Percentiles rank a stretch among this genome's conserved stretches.
These are phyloP conservation scores for Sarcophaga rosellei DNA, from an alignment of 2,888 invertebrate species.

Conservation along the genomic window DNA sequence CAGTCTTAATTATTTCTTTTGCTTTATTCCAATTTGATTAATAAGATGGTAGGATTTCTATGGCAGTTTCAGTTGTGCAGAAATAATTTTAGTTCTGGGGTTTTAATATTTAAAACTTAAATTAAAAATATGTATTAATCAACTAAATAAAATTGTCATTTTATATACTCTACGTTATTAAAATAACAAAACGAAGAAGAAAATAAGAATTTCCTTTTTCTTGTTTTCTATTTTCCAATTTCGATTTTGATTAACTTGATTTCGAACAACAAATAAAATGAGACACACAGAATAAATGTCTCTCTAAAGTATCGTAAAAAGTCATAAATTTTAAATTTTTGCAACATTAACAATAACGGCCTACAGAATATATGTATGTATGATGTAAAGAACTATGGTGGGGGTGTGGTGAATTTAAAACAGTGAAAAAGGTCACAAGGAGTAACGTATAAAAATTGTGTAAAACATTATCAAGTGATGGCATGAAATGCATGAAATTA, in stretches of 20 bases:
- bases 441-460: not conserved
- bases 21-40: no score
- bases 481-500: conserved; percentile 66
- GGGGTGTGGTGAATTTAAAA: not conserved
- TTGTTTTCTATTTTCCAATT: not conserved
- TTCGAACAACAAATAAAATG: not conserved
- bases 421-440: not conserved
- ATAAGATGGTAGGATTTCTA: no score
- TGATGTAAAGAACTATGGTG: no score
- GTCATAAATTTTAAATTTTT: conserved; percentile 61
- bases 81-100: not conserved
- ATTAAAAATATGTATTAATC: not conserved
- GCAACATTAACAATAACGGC: conserved; percentile 28
- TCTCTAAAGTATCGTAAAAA: conserved; percentile 43
- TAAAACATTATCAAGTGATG: conserved; percentile 53
- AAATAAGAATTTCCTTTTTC: no score
- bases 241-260: conserved; percentile 44
- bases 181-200: not conserved
- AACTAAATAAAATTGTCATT: not conserved
- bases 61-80: no score
- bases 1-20: no score
- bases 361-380: not conserved
- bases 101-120: not conserved
- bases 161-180: not conserved
- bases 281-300: conserved; percentile 32